Evolutionary conservation across 2,113 vertebrate genomes (phyloP), one percentile per base, ranked within the genome.

Genomic region (Phaethon lepturus): DNA sequence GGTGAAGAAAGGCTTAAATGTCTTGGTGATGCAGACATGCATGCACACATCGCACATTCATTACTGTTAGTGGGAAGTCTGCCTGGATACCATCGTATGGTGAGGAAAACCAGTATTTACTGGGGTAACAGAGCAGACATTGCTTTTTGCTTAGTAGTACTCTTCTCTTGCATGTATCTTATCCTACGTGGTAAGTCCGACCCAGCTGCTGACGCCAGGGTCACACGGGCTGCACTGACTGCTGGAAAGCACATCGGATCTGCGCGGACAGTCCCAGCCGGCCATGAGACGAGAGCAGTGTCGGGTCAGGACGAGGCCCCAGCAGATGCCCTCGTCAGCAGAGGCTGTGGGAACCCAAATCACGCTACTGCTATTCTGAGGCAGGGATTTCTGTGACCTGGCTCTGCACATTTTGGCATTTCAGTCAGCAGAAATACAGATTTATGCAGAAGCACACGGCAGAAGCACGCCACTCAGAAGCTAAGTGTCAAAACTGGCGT

Each of bases 241-340:
- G n/a, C 63, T 80, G 82, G 55, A 68, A 76, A 91, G 22, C 38
- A 73, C 53, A 11, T 6, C 3, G 12, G n/a, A 31, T 4, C 52
- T 0, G 0, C 29, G 17, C 1, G 7, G 26, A 44, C 24, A 40
- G 58, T n/a, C 20, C 42, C 0, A 0, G 31, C 33, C 0, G 0
- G 23, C 50, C 15, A 4, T 1, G 2, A n/a, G 29, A 59, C 0
- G 0, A 71, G 24, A 71, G 26, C 2, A 1, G 10, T 1, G 2
- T 5, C 31, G 29, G 16, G 42, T 69, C 1, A 2, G 29, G 38
- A 76, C 0, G 1, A 60, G 44, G 28, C 13, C 60, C 29, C 60
- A 71, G 42, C 75, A 75, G 42, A 50, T 0, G 2, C 49, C 24
- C 6, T 1, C 1, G 0, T 60, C 90, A 84, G 85, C 76, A 84